Conservation (phyloP, 2,113 vertebrate species). For the Gyps fulvus region DNA sequence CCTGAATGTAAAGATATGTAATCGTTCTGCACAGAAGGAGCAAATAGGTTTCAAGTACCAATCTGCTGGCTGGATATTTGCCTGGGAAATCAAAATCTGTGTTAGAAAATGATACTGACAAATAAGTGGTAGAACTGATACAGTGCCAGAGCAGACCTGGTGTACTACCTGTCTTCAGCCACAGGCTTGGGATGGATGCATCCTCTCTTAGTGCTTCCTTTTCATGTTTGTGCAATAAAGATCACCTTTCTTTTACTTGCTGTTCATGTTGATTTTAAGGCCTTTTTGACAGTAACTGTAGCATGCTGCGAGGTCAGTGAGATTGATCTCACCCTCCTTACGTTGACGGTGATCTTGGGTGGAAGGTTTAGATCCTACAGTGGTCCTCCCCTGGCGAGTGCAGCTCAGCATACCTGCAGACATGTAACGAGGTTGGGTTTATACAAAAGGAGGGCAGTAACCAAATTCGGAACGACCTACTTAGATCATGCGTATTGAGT, state of each 20-base stretch:
- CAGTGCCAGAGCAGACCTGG: neutral
- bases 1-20: neutral
- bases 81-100: neutral
- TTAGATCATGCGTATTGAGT: neutral
- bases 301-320: neutral
- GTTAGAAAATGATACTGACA: neutral
- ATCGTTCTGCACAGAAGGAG: neutral
- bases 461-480: slow-evolving; percentile 51
- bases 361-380: neutral
- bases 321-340: neutral
- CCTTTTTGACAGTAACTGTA: neutral
- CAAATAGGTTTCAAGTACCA: neutral
- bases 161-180: neutral
- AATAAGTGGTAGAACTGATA: neutral
- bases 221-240: neutral
- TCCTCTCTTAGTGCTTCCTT: neutral
- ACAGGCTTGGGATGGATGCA: neutral
- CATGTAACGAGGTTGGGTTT: neutral
- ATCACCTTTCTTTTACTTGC: neutral
- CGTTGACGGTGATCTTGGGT: accelerated
- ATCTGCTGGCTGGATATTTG: neutral
- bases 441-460: slow-evolving; percentile 23
- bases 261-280: neutral
- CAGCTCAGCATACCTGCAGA: neutral
- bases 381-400: neutral